Conservation (phyloP, 2,113 vertebrate genomes). For the Lichenostomus cassidix region DNA sequence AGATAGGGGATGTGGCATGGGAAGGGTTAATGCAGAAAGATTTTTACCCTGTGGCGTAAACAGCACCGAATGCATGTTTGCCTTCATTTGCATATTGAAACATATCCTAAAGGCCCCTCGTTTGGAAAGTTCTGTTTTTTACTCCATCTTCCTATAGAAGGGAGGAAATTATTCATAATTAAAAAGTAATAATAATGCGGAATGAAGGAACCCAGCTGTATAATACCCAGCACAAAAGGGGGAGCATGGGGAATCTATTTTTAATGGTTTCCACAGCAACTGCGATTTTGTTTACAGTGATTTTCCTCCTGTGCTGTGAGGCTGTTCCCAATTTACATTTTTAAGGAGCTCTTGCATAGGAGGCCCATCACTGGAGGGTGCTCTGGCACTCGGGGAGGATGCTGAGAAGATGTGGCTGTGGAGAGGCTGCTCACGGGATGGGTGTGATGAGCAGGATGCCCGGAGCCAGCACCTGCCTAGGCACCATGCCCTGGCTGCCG, state of each 20-base stretch:
- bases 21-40: conserved; percentile 51
- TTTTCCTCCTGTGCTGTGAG: conserved; percentile 56
- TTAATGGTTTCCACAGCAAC: conserved; percentile 80
- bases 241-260: conserved; percentile 75
- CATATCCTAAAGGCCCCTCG: conserved; percentile 65
- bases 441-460: neutral
- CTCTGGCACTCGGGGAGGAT: neutral
- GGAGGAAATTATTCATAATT: conserved; percentile 78
- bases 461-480: neutral
- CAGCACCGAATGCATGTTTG: conserved; percentile 67
- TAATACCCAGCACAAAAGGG: conserved; percentile 54
- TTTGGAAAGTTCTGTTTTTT: conserved; percentile 56
- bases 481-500: fast-evolving
- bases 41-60: conserved; percentile 72
- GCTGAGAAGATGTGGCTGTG: neutral
- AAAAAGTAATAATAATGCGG: conserved; percentile 78
- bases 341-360: neutral
- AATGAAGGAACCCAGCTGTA: conserved; percentile 75
- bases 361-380: conserved; percentile 18
- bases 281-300: conserved; percentile 76
- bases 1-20: fast-evolving
- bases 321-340: conserved; percentile 62
- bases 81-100: conserved; percentile 70
- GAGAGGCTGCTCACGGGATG: neutral
- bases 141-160: conserved; percentile 68